Percentiles rank a stretch among this genome's conserved stretches.
phyloP scores from a whole-genome alignment of 2,113 vertebrate genomes.

The Hassar affinis region DNA sequence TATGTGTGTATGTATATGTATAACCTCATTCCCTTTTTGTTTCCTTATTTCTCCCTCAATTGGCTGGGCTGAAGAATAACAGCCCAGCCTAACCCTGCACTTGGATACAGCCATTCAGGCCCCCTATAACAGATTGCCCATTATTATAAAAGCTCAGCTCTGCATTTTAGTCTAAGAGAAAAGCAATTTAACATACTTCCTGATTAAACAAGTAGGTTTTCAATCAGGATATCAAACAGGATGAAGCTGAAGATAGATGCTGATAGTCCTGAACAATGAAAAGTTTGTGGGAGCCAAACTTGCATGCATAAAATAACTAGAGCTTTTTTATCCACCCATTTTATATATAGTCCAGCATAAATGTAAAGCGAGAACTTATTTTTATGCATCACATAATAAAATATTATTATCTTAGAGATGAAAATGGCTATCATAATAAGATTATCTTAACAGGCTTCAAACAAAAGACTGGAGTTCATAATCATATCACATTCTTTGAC shows the following conservation, averaged over 20 bases:
- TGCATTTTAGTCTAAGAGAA: not conserved
- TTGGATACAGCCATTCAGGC: too few relatives aligned
- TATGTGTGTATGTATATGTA: too few relatives aligned
- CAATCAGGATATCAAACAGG: not conserved
- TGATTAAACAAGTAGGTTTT: not conserved
- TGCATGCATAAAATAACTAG: not conserved
- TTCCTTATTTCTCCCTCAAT: too few relatives aligned
- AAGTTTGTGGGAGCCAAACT: not conserved
- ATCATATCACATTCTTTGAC: not conserved
- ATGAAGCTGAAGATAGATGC: too few relatives aligned
- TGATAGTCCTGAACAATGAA: not conserved
- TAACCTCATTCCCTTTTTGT: too few relatives aligned
- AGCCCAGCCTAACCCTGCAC: too few relatives aligned
- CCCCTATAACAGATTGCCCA: too few relatives aligned
- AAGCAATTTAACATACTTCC: not conserved
- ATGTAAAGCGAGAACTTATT: not conserved
- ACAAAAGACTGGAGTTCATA: not conserved
- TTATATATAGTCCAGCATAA: not conserved
- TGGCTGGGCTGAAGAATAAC: too few relatives aligned
- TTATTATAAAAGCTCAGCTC: not conserved
- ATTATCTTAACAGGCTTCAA: not conserved
- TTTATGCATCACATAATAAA: not conserved
- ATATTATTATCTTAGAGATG: not conserved
- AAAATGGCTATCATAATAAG: not conserved
- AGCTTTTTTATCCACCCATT: not conserved